Conservation (phyloP, 2,888 invertebrate species). For the Cryptocephalus primarius region DNA sequence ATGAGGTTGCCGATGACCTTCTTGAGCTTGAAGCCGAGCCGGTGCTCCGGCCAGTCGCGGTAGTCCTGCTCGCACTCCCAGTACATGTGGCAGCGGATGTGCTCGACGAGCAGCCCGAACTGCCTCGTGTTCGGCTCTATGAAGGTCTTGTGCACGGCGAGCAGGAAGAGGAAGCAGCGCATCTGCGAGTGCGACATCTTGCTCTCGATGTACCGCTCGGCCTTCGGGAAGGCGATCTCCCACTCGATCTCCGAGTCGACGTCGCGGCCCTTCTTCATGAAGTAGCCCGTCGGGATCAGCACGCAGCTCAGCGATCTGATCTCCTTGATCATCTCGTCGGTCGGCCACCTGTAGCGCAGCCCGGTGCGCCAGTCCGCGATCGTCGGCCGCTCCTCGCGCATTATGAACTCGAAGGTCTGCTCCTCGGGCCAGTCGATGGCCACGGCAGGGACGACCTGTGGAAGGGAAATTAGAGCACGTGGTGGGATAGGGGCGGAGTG, state of each 20-base stretch:
- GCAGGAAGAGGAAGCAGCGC: conserved; percentile 55
- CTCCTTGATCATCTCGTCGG: conserved; percentile 53
- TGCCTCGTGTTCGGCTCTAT: conserved; percentile 54
- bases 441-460: conserved; percentile 56
- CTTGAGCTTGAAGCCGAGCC: conserved; percentile 56
- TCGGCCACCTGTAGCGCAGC: conserved; percentile 58
- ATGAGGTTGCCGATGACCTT: conserved; percentile 54
- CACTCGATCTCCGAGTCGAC: conserved; percentile 51
- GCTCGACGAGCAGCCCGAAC: conserved; percentile 56
- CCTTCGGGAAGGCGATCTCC: conserved; percentile 68
- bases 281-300: conserved; percentile 59
- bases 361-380: conserved; percentile 16
- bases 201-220: conserved; percentile 64
- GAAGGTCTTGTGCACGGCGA: conserved; percentile 59
- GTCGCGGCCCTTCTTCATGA: conserved; percentile 44
- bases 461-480: conserved; percentile 1
- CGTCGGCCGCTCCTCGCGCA: conserved; percentile 42
- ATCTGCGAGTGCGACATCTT: conserved; percentile 62
- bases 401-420: conserved; percentile 59
- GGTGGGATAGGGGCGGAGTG: too few species aligned
- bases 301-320: conserved; percentile 57
- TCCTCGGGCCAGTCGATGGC: conserved; percentile 64
- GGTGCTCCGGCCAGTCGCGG: conserved; percentile 62
- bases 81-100: conserved; percentile 64
- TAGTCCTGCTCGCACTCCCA: conserved; percentile 69